Conservation (phyloP, 2,888 invertebrate species). For the Pardosa pseudoannulata region DNA sequence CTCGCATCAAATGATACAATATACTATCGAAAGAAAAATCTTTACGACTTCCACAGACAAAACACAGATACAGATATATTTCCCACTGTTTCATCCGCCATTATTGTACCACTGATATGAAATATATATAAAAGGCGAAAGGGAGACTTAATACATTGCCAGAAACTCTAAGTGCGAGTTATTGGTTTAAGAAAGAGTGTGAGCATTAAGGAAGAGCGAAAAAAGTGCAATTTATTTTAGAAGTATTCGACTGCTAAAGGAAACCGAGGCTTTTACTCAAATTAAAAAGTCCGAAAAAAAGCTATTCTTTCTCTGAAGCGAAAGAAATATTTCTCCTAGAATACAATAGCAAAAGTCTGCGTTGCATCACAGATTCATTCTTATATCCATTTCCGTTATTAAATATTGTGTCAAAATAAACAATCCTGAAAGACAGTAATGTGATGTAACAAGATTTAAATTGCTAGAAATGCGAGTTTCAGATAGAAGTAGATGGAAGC, state of each 20-base stretch:
- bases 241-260: neutral
- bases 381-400: neutral
- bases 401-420: neutral
- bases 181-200: constrained; percentile 9
- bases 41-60: neutral
- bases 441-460: too few relatives aligned
- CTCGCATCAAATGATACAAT: neutral
- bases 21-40: neutral
- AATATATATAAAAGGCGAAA: neutral
- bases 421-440: too few relatives aligned
- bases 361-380: neutral
- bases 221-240: neutral
- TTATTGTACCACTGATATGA: neutral
- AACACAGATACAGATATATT: neutral
- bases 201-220: neutral
- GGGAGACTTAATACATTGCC: neutral
- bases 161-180: neutral
- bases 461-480: too few relatives aligned
- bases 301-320: neutral
- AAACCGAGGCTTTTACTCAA: neutral
- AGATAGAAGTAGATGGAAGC: too few relatives aligned
- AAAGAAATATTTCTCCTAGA: neutral
- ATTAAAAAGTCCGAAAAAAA: neutral
- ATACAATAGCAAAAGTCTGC: neutral
- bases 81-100: neutral